These are phyloP conservation scores for Cantharis rufa DNA, from an alignment of 2,888 invertebrate genomes.

Conservation along the genomic window DNA sequence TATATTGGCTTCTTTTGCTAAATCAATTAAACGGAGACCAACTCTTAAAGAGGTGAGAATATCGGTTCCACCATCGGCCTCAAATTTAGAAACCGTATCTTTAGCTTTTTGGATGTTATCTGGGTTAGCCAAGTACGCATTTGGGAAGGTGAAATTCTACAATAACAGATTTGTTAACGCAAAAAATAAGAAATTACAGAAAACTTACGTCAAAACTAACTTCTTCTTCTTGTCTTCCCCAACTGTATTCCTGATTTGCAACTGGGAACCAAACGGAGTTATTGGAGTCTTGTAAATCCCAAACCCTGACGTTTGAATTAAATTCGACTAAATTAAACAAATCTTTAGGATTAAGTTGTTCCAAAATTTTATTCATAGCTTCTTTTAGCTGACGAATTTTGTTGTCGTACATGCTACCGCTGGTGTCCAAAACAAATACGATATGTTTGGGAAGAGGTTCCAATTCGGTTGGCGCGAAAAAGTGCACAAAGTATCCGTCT, in stretches of 20 bases:
- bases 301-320: slow-evolving; percentile 59
- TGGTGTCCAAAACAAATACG: slow-evolving; percentile 76
- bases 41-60: slow-evolving; percentile 68
- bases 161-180: background rate
- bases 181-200: background rate
- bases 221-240: background rate
- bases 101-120: slow-evolving; percentile 66
- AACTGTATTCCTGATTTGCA: slow-evolving; percentile 3
- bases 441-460: slow-evolving; percentile 67
- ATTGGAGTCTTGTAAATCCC: slow-evolving; percentile 58
- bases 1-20: slow-evolving; percentile 36
- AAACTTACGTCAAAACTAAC: slow-evolving; percentile 8
- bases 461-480: slow-evolving; percentile 68
- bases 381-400: slow-evolving; percentile 69
- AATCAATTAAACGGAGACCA: slow-evolving; percentile 50
- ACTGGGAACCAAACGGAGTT: slow-evolving; percentile 45
- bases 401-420: slow-evolving; percentile 73
- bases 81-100: slow-evolving; percentile 60
- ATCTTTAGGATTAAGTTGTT: slow-evolving; percentile 65
- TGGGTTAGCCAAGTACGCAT: slow-evolving; percentile 60
- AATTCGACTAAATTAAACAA: slow-evolving; percentile 73
- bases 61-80: slow-evolving; percentile 68
- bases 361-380: slow-evolving; percentile 70
- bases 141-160: slow-evolving; percentile 51
- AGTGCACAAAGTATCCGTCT: slow-evolving; percentile 77